Evolutionary conservation across 2,888 invertebrate genomes (phyloP).

Genomic region (Seira ritae): DNA sequence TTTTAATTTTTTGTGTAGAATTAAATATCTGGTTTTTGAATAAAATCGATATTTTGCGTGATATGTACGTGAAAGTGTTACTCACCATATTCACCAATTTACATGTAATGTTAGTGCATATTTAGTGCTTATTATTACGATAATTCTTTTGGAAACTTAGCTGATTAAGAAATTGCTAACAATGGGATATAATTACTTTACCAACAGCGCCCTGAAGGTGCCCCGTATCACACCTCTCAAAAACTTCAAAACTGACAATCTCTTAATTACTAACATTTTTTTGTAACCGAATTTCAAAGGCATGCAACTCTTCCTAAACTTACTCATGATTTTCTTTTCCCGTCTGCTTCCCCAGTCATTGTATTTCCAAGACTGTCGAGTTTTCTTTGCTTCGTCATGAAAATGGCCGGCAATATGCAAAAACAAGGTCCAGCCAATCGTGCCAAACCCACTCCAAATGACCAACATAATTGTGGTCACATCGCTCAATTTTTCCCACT

Average conservation of each 20-base stretch:
- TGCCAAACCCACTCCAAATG: neutral
- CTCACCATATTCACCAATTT: neutral
- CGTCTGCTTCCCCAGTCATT: neutral
- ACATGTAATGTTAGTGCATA: neutral
- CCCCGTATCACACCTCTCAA: neutral
- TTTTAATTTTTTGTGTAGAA: too few species aligned
- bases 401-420: neutral
- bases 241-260: constrained; percentile 8
- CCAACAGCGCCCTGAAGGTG: neutral
- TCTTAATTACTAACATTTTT: neutral
- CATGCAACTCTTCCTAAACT: constrained; percentile 5
- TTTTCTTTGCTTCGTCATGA: neutral
- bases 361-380: neutral
- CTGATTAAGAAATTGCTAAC: too few species aligned
- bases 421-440: neutral
- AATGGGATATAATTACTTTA: neutral
- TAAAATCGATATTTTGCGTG: too few species aligned
- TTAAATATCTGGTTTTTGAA: too few species aligned
- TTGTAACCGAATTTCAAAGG: neutral
- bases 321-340: constrained; percentile 2
- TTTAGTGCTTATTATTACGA: too few species aligned
- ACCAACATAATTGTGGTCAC: neutral
- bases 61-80: neutral
- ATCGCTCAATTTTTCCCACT: neutral
- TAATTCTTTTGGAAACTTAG: too few species aligned